Evolutionary conservation across 2,888 invertebrate genomes (phyloP).

Genomic region (Plebejus melissa): DNA sequence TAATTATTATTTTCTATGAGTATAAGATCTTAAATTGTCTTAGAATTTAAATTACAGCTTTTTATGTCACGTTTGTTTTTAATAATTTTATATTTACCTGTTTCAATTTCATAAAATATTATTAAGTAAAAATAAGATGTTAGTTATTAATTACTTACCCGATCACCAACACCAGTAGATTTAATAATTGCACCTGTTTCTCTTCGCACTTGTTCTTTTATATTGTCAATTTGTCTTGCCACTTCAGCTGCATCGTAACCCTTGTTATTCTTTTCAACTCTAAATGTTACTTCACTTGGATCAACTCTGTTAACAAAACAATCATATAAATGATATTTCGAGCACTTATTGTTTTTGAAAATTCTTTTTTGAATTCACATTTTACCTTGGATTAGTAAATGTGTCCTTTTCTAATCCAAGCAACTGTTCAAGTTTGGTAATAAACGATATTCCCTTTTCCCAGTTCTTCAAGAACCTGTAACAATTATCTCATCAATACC

Average conservation of each 20-base stretch:
- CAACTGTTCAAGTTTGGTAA: slow-evolving; percentile 83
- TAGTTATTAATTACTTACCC: slow-evolving; percentile 71
- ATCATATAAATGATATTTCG: neutral
- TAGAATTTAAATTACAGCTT: no score
- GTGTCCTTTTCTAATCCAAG: slow-evolving; percentile 82
- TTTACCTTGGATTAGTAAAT: slow-evolving; percentile 82
- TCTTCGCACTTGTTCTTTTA: slow-evolving; percentile 83
- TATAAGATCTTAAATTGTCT: no score
- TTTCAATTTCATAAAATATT: neutral
- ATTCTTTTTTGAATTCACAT: slow-evolving; percentile 26
- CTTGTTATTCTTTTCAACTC: slow-evolving; percentile 82
- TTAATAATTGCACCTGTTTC: slow-evolving; percentile 84
- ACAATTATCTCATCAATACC: slow-evolving; percentile 35
- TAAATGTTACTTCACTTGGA: slow-evolving; percentile 87
- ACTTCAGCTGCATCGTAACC: slow-evolving; percentile 84
- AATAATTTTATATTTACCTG: neutral
- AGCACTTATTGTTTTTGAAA: neutral
- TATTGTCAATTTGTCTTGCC: slow-evolving; percentile 80
- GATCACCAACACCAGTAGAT: slow-evolving; percentile 88
- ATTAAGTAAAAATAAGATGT: neutral
- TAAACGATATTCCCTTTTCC: slow-evolving; percentile 86
- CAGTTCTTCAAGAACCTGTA: slow-evolving; percentile 75
- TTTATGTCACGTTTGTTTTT: neutral
- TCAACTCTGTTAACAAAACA: slow-evolving; percentile 78
- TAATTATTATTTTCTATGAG: no score